Evolutionary conservation across 1,140 invertebrate genomes (phyloP), one percentile per base, ranked within the genome.

Genomic region (Dryas iulia): DNA sequence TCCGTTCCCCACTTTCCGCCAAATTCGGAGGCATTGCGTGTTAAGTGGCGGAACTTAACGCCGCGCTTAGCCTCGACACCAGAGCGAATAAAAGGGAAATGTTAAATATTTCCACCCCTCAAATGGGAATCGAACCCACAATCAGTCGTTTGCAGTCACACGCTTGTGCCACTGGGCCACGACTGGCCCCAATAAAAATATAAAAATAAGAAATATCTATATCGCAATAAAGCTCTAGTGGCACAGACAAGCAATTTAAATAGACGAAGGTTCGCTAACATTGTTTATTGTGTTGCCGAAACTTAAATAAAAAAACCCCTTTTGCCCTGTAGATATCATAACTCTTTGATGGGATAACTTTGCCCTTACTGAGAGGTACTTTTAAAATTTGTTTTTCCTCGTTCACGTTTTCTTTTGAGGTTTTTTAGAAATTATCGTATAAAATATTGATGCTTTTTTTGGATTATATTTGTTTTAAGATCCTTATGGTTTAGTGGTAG

Each of bases 341-440:
- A 70, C 64, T 66, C 64, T 69, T 69, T 73, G 64, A 70, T 70
- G 59, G 64, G 60, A 73, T 67, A 70, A 73, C 59, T 73, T 73
- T 63, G 24, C 72, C 33, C 60, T 59, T 66, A 56, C 56, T 54
- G 12, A 14, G 26, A 47, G 39, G 39, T 47, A 47, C 39, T n/a
- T 47, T 53, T 64, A 25, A 64, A 68, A 54, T 68, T 67, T 64
- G 26, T 60, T 64, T 64, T 58, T 66, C 56, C 25, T 67, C 31
- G n/a, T n/a, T 24, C 52, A 52, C 59, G 61, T 66, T 64, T 62
- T 62, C 47, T 47, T 56, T 60, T 21, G 30, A 57, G 54, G 31
- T 35, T 69, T 62, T 35, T 53, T 12, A 33, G 14, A 65, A 57
- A 35, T 57, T 65, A 65, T 52, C 25, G 23, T 62, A 52, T 53